Base-by-base conservation (phyloP, 2,113 vertebrate genomes). In the Elanus axillaris region DNA sequence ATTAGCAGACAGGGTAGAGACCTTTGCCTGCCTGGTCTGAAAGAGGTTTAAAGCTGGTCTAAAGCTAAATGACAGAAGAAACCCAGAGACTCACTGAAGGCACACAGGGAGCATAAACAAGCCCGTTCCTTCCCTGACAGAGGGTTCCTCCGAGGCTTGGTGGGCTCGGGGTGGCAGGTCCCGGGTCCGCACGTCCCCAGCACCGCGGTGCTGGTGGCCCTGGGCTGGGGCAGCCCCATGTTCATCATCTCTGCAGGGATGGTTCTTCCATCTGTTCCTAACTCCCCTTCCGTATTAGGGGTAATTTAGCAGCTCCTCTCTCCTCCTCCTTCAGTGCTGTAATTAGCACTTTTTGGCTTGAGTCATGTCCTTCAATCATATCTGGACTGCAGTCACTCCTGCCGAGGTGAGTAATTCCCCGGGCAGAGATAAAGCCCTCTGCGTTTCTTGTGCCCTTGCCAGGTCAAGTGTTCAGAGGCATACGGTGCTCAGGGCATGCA, bases 311-410 rank as follows among this genome's bases (percentile, higher is more conserved):
- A 93, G 63, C 76, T 89, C 48, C 56, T 75, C 58, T 67, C 71
- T 80, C 83, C 79, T 68, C 52, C 48, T 48, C 86, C 53, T 10
- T 7, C 85, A 63, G 53, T 31, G 76, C 87, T 8, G 15, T 32
- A 93, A 91, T 79, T 88, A 80, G 83, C 83, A 9, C 36, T 56
- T 86, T 69, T 79, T 38, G 67, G 26, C 67, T 83, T 72, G 86
- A 95, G 43, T 80, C 91, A 69, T 2, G 67, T 60, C 83, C 79
- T 69, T 69, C 60, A 68, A 66, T 83, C 83, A 7, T n/a, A 45
- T n/a, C 88, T 66, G 77, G 81, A 5, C 59, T 42, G 64, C 64
- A 45, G 73, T 10, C n/a, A 5, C 60, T 55, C 56, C 75, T 50
- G 59, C 55, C 59, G 29, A 63, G 81, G 83, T 38, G 86, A 93